Evolutionary conservation across 2,113 vertebrate species (phyloP), one percentile per base, ranked within the genome.

Genomic region (Glaucidium brasilianum): DNA sequence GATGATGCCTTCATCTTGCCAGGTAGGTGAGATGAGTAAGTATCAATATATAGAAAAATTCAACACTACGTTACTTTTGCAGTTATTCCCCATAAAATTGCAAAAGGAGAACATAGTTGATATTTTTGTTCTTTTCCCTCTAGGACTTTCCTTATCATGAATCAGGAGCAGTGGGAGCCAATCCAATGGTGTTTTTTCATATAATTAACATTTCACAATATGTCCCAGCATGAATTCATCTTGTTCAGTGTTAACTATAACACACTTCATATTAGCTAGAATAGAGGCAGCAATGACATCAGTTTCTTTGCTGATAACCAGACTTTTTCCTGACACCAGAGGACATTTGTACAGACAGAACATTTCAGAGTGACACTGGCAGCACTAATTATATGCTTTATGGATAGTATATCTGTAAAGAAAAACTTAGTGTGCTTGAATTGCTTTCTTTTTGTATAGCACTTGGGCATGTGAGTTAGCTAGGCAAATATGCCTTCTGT

Each of bases 121-220:
- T 59, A 68, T 68, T 92, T 73, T 66, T 79, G 2, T 53, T 41
- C 75, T 74, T 84, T 73, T 47, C 11, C 37, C 29, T 76, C 73
- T 43, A 39, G 21, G 30, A 71, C 91, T 67, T 80, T 63, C 69
- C 32, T 86, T 56, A 59, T 69, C 26, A 11, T 50, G 59, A 92
- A 85, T 88, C 55, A 85, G 15, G 29, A 87, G 26, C 37, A 89
- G 49, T 34, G 39, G 21, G 32, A 67, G 37, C 27, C 11, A 71
- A 39, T 39, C 59, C 66, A 43, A 7, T 4, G 6, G 6, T 41
- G 13, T 1, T 69, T 86, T 76, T 92, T 83, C 79, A 49, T 72
- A 41, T 71, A 84, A 96, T 90, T 94, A 94, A 76, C 19, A 60
- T 90, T 82, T 94, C 58, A 63, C 64, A 84, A 53, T 78, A 87